A percentile compares a stretch with the other conserved stretches of the same genome.
Conservation (phyloP, 2,888 invertebrate species). For the Coelogynopora nodosa region DNA sequence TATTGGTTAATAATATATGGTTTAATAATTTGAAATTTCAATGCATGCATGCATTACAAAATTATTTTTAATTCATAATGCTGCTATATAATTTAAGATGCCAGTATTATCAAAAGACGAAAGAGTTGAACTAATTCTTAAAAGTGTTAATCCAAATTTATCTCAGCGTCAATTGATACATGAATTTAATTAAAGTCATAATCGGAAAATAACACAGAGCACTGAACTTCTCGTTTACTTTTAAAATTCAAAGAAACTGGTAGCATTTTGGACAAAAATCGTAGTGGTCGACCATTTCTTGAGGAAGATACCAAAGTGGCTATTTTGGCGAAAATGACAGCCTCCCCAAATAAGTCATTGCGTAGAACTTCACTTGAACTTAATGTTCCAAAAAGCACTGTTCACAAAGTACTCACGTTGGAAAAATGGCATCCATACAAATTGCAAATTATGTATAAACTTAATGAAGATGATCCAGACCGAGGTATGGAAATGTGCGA, state of each 20-base stretch:
- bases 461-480: slow-evolving; percentile 23
- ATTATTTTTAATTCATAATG: too few species aligned
- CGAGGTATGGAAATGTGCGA: not conserved
- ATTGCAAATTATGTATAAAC: not conserved
- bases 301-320: not conserved
- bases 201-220: not conserved
- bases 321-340: slow-evolving; percentile 5
- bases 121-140: not conserved
- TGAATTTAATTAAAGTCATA: not conserved
- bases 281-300: not conserved
- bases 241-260: slow-evolving; percentile 6
- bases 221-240: slow-evolving; percentile 9
- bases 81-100: too few species aligned
- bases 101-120: slow-evolving; percentile 9
- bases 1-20: too few species aligned
- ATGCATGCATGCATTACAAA: too few species aligned
- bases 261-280: not conserved
- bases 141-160: slow-evolving; percentile 2
- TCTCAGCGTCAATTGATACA: slow-evolving; percentile 19
- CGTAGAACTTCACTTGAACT: not conserved
- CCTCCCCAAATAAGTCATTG: not conserved
- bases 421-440: slow-evolving; percentile 4
- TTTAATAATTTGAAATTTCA: too few species aligned
- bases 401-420: not conserved
- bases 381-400: slow-evolving; percentile 8